These are phyloP conservation scores for Emmelina monodactyla DNA, from an alignment of 2,888 invertebrate species.

Conservation along the genomic window DNA sequence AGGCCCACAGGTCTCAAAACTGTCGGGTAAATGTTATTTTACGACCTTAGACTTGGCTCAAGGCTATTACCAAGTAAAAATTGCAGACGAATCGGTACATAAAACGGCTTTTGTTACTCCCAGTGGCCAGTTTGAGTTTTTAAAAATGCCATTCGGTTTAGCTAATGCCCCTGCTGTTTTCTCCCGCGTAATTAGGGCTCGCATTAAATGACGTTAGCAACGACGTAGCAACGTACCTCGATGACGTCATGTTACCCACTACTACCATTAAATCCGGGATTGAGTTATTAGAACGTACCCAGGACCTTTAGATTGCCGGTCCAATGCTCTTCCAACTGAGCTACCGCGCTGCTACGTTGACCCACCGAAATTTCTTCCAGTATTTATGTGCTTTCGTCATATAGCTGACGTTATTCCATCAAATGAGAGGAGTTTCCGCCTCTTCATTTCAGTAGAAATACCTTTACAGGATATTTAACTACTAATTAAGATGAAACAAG, in stretches of 20 bases:
- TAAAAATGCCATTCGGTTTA: constrained; percentile 11
- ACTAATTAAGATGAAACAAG: no score
- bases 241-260: constrained; percentile 11
- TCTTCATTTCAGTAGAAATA: no score
- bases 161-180: constrained; percentile 12
- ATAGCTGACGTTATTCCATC: no score
- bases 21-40: constrained; percentile 7
- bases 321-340: no score
- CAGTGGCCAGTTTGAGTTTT: constrained; percentile 8
- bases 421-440: no score
- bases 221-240: constrained; percentile 3
- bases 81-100: constrained; percentile 1
- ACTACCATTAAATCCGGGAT: constrained; percentile 2
- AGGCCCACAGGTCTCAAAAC: no score
- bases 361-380: no score
- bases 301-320: no score
- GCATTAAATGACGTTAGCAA: background rate
- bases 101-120: constrained; percentile 11
- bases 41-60: constrained; percentile 8
- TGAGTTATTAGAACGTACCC: no score
- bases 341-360: no score
- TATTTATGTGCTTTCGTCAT: no score
- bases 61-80: constrained; percentile 7
- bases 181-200: constrained; percentile 3
- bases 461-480: no score